These are phyloP conservation scores for Rafetus swinhoei DNA, from an alignment of 2,113 vertebrate genomes.

Conservation along the genomic window DNA sequence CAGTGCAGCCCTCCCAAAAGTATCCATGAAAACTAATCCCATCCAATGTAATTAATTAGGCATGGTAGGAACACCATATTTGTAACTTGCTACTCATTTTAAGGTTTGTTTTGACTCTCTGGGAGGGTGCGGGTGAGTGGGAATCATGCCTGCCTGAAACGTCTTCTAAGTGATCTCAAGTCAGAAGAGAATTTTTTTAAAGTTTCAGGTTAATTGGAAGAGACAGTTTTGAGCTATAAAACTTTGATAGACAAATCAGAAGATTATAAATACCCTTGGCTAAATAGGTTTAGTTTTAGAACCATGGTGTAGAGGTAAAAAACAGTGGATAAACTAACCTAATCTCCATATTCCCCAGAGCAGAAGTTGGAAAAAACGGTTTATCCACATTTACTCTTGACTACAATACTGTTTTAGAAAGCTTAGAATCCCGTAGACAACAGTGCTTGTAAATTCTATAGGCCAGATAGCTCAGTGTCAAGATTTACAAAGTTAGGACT, in stretches of 20 bases:
- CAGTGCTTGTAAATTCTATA: neutral
- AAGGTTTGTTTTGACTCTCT: neutral
- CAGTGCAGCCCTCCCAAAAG: neutral
- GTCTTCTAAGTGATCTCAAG: neutral
- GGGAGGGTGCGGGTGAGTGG: fast-evolving
- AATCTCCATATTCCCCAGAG: neutral
- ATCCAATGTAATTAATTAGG: neutral
- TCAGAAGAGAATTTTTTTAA: neutral
- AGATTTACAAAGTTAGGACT: neutral
- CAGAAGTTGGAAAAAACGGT: neutral
- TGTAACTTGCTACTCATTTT: neutral
- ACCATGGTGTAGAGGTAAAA: neutral
- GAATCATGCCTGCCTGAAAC: neutral
- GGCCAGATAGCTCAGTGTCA: neutral
- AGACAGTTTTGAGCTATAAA: neutral
- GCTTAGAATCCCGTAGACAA: neutral
- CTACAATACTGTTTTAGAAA: neutral
- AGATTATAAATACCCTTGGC: neutral
- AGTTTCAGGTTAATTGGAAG: neutral
- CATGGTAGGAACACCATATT: neutral
- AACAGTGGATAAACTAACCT: neutral
- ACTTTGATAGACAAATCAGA: neutral
- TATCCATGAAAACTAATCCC: neutral
- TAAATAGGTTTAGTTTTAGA: neutral
- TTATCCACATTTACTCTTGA: neutral